Evolutionary conservation across 2,797 vertebrate genomes (phyloP), one percentile per base, ranked within the genome.

Genomic region (Rhodeus uyekii): DNA sequence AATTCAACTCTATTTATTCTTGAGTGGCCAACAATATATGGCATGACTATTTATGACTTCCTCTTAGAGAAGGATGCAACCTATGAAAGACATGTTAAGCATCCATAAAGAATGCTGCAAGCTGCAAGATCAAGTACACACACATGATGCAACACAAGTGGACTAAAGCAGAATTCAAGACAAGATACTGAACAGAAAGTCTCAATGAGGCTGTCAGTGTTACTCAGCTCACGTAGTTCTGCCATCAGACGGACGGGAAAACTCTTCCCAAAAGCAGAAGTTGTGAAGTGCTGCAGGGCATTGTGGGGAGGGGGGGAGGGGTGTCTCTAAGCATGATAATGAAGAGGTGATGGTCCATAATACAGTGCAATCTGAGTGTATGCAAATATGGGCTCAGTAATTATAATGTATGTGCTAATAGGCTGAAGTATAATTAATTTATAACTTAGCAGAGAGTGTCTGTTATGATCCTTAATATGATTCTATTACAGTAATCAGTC

Each of bases 321-420:
- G 84, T 86, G 86, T 89, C 77, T 68, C 88, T 89, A 74, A 84
- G 87, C 89, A 92, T 86, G 84, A 73, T 84, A 91, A 92, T 92
- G 88, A 89, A 83, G 85, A 89, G 91, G 86, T 83, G 87, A 83
- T 87, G 76, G 84, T 78, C 75, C 87, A 88, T 92, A 91, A 93
- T 92, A 88, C 83, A 87, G 88, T 83, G 80, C 84, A 90, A 92
- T 92, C 89, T 87, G 87, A 91, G 90, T 92, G 91, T 93, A 95
- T 95, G 94, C 93, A 95, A 94, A 95, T 95, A 92, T 89, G 88
- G 89, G 90, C 90, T 88, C 90, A 90, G 91, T 95, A 95, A 95
- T 95, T 94, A 95, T 95, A 95, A 95, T 95, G 92, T 92, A 95
- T 94, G 94, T 94, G 92, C 93, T 95, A 94, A 95, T 94, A 94